phyloP scores from a whole-genome alignment of 2,888 invertebrate genomes.

The Adineta ricciae region DNA sequence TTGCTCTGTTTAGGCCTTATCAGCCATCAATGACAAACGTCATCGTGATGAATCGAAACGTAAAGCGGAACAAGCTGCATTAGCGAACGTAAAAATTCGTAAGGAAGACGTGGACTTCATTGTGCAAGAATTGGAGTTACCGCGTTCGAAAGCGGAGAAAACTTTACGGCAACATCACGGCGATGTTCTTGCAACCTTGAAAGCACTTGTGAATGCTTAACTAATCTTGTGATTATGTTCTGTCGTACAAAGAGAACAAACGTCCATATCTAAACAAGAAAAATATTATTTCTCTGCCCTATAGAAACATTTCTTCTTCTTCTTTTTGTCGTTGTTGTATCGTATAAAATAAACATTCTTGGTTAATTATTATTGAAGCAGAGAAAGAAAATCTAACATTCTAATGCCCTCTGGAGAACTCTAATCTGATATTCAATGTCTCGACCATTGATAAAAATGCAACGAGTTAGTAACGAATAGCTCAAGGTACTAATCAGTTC shows the following conservation, averaged over 20 bases:
- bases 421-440: neutral
- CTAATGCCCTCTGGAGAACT: neutral
- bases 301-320: neutral
- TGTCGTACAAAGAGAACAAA: neutral
- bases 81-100: neutral
- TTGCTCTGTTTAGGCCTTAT: neutral
- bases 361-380: neutral
- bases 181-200: neutral
- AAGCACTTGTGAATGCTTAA: neutral
- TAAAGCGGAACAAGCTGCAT: neutral
- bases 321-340: too few relatives aligned
- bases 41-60: constrained; percentile 9
- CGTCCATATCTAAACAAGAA: neutral
- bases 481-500: too few relatives aligned
- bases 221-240: neutral
- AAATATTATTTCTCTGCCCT: neutral
- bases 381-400: neutral
- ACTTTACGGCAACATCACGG: neutral
- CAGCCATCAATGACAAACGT: neutral
- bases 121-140: constrained; percentile 5
- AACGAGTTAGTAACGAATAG: too few relatives aligned
- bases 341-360: neutral
- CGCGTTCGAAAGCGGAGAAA: neutral
- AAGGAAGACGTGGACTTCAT: constrained; percentile 8
- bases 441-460: neutral